phyloP scores from a whole-genome alignment of 1,140 invertebrate species.

The Colletes gigas region DNA sequence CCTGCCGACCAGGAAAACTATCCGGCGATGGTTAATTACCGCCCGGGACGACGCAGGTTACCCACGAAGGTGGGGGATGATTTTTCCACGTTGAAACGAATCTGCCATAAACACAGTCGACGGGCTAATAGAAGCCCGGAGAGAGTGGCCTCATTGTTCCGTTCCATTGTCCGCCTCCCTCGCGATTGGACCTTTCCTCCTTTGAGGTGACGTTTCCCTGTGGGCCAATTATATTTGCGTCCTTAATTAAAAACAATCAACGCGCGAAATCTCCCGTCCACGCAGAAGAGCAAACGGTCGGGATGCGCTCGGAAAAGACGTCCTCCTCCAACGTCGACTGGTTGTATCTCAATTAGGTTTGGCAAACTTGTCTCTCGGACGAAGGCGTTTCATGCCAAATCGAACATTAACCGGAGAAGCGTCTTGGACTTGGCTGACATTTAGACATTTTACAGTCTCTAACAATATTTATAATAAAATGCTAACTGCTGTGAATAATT shows the following conservation, averaged over 20 bases:
- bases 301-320: no score
- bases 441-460: no score
- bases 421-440: no score
- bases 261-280: constrained; percentile 8
- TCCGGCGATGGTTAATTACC: constrained; percentile 58
- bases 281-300: not conserved
- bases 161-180: constrained; percentile 51
- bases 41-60: not conserved
- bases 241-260: constrained; percentile 61
- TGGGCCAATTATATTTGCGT: constrained; percentile 54
- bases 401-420: no score
- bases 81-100: constrained; percentile 62
- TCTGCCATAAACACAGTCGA: constrained; percentile 65
- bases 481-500: no score
- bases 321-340: not conserved
- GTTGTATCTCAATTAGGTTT: not conserved
- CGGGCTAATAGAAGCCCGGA: constrained; percentile 43
- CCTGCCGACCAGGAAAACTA: constrained; percentile 23
- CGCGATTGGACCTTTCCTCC: constrained; percentile 39
- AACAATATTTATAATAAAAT: no score
- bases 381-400: no score
- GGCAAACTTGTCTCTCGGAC: not conserved
- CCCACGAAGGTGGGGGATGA: constrained; percentile 48
- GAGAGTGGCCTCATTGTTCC: constrained; percentile 53
- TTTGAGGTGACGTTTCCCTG: constrained; percentile 32